Base-by-base conservation (phyloP, 2,888 invertebrate species). In the Rosalia funebris region DNA sequence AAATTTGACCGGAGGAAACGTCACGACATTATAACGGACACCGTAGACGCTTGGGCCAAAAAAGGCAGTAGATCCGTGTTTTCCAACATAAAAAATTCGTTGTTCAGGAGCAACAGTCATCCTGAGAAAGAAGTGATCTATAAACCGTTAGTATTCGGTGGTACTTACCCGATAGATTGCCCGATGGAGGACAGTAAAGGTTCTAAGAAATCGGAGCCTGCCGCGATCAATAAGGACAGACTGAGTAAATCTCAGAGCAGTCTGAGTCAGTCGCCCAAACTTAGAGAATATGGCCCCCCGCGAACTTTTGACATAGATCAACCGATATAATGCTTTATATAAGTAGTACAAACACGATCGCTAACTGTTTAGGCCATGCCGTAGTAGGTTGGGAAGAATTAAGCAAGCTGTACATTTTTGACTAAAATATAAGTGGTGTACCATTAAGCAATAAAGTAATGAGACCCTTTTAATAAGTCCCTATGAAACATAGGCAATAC, bases 101-200 rank as follows among this genome's bases (percentile, higher is more conserved):
- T 82, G 36, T 81, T 82, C 63, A 79, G 75, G 60, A 75, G 70
- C 39, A 70, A 63, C 42, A 72, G 72, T 42, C 62, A 68, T 3
- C 65, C 67, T 4, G 75, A 77, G 14, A 79, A 80, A 58, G 72
- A 74, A 48, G 66, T 80, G 4, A 69, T 78, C 12, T 87, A 84
- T 76, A 88, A 87, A 75, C 90, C 90, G 62, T 84, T 93, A 44
- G 86, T 93, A 62, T 93, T 92, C 79, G 92, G 92, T 71, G 93
- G 93, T 52, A 95, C 94, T 1, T 95, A 87, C 84, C 93, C 94
- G 2, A 94, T 95, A 68, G 93, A 93, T 78, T 86, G 86, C 74
- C 93, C 93, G 19, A 78, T 70, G 32, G 34, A 57, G 14, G 64
- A 66, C 36, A 65, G 45, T 37, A 60, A 56, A 37, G 50, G 59